Percentiles rank a stretch among this genome's conserved stretches.
These are phyloP conservation scores for Pherbina coryleti DNA, from an alignment of 2,888 invertebrate species.

Conservation along the genomic window DNA sequence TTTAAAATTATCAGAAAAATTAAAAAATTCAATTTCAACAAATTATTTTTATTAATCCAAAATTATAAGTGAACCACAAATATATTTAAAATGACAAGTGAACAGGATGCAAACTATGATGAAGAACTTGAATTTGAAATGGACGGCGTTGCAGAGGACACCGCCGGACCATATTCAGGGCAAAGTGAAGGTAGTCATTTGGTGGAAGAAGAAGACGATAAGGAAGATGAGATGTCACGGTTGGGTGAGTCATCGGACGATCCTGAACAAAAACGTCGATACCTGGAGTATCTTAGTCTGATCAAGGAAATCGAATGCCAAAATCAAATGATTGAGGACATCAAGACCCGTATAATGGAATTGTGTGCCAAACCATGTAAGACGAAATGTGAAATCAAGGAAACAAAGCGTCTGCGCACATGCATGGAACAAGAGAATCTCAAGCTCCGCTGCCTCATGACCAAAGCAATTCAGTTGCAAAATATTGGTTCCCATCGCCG, in stretches of 20 bases:
- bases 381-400: slow-evolving; percentile 58
- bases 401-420: slow-evolving; percentile 60
- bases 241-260: slow-evolving; percentile 59
- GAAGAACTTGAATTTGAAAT: slow-evolving; percentile 30
- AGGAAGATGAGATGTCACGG: slow-evolving; percentile 53
- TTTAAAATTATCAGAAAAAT: slow-evolving; percentile 35
- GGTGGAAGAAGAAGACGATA: slow-evolving; percentile 39
- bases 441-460: slow-evolving; percentile 62
- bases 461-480: slow-evolving; percentile 61
- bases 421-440: slow-evolving; percentile 65
- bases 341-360: slow-evolving; percentile 60
- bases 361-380: slow-evolving; percentile 57
- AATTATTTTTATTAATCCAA: slow-evolving; percentile 35
- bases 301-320: slow-evolving; percentile 64
- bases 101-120: slow-evolving; percentile 8
- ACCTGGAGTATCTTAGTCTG: slow-evolving; percentile 60
- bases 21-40: slow-evolving; percentile 40
- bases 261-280: slow-evolving; percentile 60
- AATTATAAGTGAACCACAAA: slow-evolving; percentile 40
- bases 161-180: background rate
- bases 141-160: slow-evolving; percentile 17
- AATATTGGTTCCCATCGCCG: slow-evolving; percentile 60
- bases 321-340: slow-evolving; percentile 60
- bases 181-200: slow-evolving; percentile 34
- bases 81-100: slow-evolving; percentile 13